A percentile compares a stretch with the other conserved stretches of the same genome.
These are phyloP conservation scores for Criorhina ranunculi DNA, from an alignment of 2,888 invertebrate genomes.

Conservation along the genomic window DNA sequence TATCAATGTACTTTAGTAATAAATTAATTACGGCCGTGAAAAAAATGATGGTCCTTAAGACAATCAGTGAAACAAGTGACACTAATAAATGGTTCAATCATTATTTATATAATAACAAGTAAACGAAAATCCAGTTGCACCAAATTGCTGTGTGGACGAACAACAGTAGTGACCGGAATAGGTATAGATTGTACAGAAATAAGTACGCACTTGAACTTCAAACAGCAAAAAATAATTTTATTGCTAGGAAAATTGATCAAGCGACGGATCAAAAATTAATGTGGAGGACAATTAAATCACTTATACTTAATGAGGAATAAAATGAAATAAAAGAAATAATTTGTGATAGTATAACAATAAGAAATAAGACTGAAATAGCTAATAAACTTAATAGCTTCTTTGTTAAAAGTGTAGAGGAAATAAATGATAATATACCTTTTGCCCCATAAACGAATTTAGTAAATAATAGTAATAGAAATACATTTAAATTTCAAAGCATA, in stretches of 20 bases:
- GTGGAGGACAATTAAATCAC: neutral
- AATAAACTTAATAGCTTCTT: too few relatives aligned
- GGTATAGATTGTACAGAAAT: too few relatives aligned
- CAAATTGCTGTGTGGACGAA: too few relatives aligned
- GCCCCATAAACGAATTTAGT: neutral
- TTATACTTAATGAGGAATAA: too few relatives aligned
- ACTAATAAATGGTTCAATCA: too few relatives aligned
- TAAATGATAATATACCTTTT: neutral
- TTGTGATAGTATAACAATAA: neutral
- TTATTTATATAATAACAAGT: too few relatives aligned
- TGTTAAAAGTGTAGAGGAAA: slow-evolving; percentile 11
- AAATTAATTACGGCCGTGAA: neutral
- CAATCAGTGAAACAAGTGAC: too few relatives aligned
- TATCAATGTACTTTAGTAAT: neutral
- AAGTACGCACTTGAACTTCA: neutral
- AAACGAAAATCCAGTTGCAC: too few relatives aligned
- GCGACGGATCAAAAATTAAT: neutral
- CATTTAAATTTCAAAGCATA: too few relatives aligned
- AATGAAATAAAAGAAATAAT: too few relatives aligned
- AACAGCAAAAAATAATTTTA: neutral
- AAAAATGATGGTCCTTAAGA: too few relatives aligned
- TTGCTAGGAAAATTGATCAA: neutral
- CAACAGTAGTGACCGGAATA: neutral
- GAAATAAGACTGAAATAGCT: neutral
- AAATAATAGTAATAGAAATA: too few relatives aligned